Base-by-base conservation (phyloP, 2,113 vertebrate species). In the Oostethus manadensis region DNA sequence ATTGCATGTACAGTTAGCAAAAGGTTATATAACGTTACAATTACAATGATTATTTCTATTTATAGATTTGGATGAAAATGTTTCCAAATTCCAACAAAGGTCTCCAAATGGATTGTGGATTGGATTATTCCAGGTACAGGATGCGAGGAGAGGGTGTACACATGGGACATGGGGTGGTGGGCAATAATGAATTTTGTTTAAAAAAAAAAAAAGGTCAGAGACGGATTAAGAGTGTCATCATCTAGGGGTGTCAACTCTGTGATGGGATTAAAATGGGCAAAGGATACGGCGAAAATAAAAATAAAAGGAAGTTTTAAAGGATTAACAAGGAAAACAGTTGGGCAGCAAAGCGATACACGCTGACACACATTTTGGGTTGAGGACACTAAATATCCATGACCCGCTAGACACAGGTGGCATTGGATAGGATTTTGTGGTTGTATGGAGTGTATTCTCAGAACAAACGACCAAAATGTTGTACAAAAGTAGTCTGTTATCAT, bases 281-380 rank as follows among this genome's bases (percentile, higher is more conserved):
- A 23, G 16, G 51, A 23, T 51, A 17, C 23, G 29, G 9, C 23
- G 29, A 10, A 29, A 23, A 51, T 16, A 50, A 22, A 23, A 26
- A 26, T 6, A 29, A 4, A 17, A 16, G 23, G 15, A 51, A 29
- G 9, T 29, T 51, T 53, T 35, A 33, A 53, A 53, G 51, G 51
- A 53, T 53, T 53, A 53, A 53, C 51, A 35, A n/a, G 51, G 51
- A 35, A 35, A 53, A 53, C 51, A 53, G 29, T 35, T 18, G 35
- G 21, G 29, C 51, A 33, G 51, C 33, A 29, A 53, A 17, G 10
- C 35, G 29, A 53, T 53, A 53, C n/a, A 53, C 17, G 2, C 16
- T 16, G 23, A 51, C 15, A 51, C 48, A n/a, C 3, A 17, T 33
- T 29, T 51, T 18, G 26, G 1, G 5, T 18, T 14, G 4, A 33